Evolutionary conservation across 2,797 vertebrate genomes (phyloP).

Genomic region (Rachycentron canadum): DNA sequence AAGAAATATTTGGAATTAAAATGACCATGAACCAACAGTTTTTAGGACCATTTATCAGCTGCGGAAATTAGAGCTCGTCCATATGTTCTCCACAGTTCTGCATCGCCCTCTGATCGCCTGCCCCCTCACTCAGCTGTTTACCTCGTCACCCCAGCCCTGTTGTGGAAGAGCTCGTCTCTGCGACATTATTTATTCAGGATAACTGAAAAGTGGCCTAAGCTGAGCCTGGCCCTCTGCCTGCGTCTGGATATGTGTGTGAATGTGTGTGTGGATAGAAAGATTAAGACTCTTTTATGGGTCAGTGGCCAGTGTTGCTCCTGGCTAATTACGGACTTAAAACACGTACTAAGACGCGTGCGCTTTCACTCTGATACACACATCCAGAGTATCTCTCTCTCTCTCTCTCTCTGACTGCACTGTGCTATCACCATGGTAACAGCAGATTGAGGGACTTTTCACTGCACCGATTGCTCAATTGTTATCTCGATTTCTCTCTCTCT

Average conservation of each 20-base stretch:
- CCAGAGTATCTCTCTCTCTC: slow-evolving; percentile 24
- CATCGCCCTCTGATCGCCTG: slow-evolving; percentile 60
- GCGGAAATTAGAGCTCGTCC: too few relatives aligned
- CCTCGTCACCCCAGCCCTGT: slow-evolving; percentile 62
- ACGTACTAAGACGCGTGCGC: slow-evolving; percentile 46
- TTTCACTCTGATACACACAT: slow-evolving; percentile 43
- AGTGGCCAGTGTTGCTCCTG: slow-evolving; percentile 61
- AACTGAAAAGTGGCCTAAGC: slow-evolving; percentile 76
- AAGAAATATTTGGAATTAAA: too few relatives aligned
- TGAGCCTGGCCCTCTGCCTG: slow-evolving; percentile 34
- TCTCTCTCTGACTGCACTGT: slow-evolving; percentile 61
- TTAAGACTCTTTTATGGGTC: slow-evolving; percentile 76
- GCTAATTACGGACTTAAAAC: slow-evolving; percentile 75
- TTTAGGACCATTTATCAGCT: too few relatives aligned
- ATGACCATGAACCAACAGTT: too few relatives aligned
- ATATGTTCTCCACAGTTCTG: slow-evolving; percentile 45
- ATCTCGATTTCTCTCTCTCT: slow-evolving; percentile 60
- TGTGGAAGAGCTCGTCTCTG: slow-evolving; percentile 52
- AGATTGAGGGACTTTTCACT: slow-evolving; percentile 75
- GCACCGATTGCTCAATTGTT: slow-evolving; percentile 75
- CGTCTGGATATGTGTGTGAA: slow-evolving; percentile 33
- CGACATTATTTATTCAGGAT: slow-evolving; percentile 79
- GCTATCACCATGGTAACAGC: slow-evolving; percentile 82
- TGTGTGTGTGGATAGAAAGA: slow-evolving; percentile 57
- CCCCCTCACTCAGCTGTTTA: slow-evolving; percentile 58